Conservation (phyloP, 2,113 vertebrate species). For the Channa argus region DNA sequence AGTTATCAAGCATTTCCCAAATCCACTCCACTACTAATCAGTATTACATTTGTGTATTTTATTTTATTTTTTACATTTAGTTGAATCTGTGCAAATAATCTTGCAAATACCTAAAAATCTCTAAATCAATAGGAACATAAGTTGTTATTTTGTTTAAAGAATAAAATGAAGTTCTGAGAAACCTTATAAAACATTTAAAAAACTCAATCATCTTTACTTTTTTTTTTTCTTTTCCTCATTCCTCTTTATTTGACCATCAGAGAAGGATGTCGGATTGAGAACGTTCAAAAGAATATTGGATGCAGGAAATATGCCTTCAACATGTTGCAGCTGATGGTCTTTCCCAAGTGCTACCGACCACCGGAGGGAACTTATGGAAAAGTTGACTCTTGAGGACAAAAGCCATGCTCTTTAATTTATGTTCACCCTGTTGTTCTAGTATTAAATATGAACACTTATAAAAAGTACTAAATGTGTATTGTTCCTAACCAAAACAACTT, state of each 20-base stretch:
- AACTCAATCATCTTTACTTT: constrained; percentile 71
- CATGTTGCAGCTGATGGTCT: constrained; percentile 98
- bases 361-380: constrained; percentile 98
- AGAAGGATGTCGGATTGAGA: constrained; percentile 99
- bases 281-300: constrained; percentile 98
- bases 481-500: not conserved
- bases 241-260: constrained; percentile 80
- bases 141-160: no score
- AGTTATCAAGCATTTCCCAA: no score
- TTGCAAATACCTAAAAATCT: no score
- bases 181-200: not conserved
- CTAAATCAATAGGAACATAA: no score
- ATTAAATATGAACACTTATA: not conserved
- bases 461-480: not conserved
- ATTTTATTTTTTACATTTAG: no score
- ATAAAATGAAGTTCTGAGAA: no score
- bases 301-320: constrained; percentile 99
- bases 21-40: no score
- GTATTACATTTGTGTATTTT: no score
- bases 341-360: constrained; percentile 97
- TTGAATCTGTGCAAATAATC: no score
- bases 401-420: not conserved
- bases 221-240: constrained; percentile 29
- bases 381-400: constrained; percentile 89
- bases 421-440: not conserved